These are phyloP conservation scores for Dunckerocampus dactyliophorus DNA, from an alignment of 2,113 vertebrate species.

Conservation along the genomic window DNA sequence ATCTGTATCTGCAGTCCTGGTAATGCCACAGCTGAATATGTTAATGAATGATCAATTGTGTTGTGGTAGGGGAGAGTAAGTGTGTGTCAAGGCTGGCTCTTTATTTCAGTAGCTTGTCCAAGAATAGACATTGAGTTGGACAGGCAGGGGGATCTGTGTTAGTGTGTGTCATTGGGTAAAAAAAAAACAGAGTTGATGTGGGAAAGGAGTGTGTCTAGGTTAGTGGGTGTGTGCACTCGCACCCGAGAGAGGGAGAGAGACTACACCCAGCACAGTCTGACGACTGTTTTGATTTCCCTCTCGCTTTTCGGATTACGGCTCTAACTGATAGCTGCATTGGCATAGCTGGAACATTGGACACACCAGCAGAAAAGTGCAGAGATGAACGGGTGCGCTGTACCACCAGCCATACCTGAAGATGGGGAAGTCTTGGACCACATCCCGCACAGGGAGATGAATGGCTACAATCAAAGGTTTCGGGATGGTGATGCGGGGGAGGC, in stretches of 20 bases:
- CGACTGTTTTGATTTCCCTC: conserved; percentile 37
- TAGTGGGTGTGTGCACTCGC: conserved; percentile 4
- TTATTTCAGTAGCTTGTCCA: conserved; percentile 70
- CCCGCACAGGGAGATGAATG: conserved; percentile 48
- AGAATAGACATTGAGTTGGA: conserved; percentile 55
- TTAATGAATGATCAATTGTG: not conserved
- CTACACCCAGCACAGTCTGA: conserved; percentile 35
- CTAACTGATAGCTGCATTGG: conserved; percentile 10
- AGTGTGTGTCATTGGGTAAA: conserved; percentile 11
- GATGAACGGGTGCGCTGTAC: conserved; percentile 59
- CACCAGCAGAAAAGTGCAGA: conserved; percentile 63
- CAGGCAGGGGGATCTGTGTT: conserved; percentile 28
- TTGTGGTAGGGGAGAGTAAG: conserved; percentile 3
- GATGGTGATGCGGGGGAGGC: conserved; percentile 65
- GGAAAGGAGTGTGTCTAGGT: conserved; percentile 31
- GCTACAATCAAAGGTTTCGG: conserved; percentile 52
- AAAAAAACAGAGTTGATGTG: conserved; percentile 33
- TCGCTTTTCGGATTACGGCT: conserved; percentile 32
- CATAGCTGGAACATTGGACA: conserved; percentile 17
- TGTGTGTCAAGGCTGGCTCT: conserved; percentile 55
- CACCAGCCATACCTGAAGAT: conserved; percentile 79
- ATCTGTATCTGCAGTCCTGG: too few species aligned
- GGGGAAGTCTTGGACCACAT: conserved; percentile 64
- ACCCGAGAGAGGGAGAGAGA: conserved; percentile 29
- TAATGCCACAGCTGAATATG: not conserved